Percentiles rank a stretch among this genome's conserved stretches.
These are phyloP conservation scores for Nomada hirtipes DNA, from an alignment of 2,888 invertebrate species.

Conservation along the genomic window DNA sequence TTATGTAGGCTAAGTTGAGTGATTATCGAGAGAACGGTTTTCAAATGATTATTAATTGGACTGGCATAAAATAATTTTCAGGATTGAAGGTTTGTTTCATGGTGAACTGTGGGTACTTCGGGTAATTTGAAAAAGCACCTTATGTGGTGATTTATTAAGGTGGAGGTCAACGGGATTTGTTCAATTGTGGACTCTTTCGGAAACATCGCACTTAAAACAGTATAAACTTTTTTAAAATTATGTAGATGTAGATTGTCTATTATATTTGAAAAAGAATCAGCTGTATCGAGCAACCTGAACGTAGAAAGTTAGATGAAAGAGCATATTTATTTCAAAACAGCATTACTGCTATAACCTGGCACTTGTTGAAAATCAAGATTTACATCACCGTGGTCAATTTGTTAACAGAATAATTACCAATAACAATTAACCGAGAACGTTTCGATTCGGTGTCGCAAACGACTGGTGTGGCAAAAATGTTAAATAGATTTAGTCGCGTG, in stretches of 20 bases:
- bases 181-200: too few species aligned
- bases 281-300: background rate
- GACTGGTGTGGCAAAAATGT: background rate
- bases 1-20: background rate
- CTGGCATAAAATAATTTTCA: too few species aligned
- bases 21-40: slow-evolving; percentile 42
- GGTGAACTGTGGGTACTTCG: too few species aligned
- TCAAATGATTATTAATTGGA: slow-evolving; percentile 12
- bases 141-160: too few species aligned
- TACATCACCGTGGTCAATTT: background rate
- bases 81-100: too few species aligned
- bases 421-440: background rate
- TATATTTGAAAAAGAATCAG: too few species aligned
- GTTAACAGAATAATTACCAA: background rate
- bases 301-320: background rate
- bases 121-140: too few species aligned
- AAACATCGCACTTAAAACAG: too few species aligned
- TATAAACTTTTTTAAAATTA: too few species aligned
- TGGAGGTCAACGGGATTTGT: too few species aligned
- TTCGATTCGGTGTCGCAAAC: background rate
- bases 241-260: too few species aligned
- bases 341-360: background rate
- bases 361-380: background rate
- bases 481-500: background rate
- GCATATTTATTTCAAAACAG: background rate